A percentile compares a stretch with the other conserved stretches of the same genome.
Evolutionary conservation across 2,113 vertebrate genomes (phyloP).

Genomic region (Eidolon helvum): DNA sequence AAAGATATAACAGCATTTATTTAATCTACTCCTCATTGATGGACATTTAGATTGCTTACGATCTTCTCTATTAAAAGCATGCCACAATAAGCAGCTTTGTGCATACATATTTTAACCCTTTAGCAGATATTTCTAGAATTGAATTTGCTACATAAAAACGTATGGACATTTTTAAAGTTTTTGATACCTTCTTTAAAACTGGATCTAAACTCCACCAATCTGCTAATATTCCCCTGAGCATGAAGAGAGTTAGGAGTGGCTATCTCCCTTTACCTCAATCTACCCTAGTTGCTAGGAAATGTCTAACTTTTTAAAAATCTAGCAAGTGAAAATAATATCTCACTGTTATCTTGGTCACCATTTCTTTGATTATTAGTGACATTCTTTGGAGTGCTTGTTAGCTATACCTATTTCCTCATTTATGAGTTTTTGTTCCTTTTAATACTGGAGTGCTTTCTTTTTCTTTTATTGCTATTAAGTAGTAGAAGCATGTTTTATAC

Average conservation of each 20-base stretch:
- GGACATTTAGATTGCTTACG: neutral
- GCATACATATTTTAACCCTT: neutral
- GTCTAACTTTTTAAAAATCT: neutral
- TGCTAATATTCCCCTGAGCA: neutral
- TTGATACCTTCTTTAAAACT: neutral
- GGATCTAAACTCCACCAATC: neutral
- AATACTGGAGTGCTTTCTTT: neutral
- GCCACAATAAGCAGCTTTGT: neutral
- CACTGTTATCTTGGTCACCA: neutral
- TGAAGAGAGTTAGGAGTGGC: neutral
- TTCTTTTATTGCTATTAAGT: neutral
- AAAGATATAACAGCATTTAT: neutral
- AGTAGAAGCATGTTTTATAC: neutral
- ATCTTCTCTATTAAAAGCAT: neutral
- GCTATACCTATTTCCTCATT: neutral
- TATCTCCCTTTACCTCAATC: neutral
- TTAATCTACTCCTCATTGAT: neutral
- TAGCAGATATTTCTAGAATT: neutral
- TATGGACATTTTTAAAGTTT: neutral
- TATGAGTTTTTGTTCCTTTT: neutral
- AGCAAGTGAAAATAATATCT: neutral
- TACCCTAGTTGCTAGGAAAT: neutral
- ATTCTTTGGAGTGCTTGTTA: neutral
- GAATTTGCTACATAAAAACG: neutral
- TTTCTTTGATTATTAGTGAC: neutral